Evolutionary conservation across 1,140 invertebrate genomes (phyloP).

Genomic region (Catajapyx aquilonaris): DNA sequence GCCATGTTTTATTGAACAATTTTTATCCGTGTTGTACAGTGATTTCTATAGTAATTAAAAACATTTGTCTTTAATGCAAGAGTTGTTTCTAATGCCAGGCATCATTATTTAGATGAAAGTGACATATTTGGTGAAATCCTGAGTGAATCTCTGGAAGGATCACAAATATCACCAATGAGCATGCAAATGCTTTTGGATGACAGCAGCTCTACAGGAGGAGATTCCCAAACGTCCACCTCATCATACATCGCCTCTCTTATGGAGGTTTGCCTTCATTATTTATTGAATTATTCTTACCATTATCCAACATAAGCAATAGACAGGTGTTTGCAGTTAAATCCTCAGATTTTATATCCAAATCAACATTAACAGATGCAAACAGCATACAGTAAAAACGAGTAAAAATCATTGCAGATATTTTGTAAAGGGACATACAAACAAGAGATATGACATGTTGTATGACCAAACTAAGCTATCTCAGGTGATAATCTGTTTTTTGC

Average conservation of each 20-base stretch:
- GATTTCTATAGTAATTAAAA: constrained; percentile 1
- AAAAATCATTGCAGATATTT: too few relatives aligned
- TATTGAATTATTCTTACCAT: background rate
- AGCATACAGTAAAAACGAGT: too few relatives aligned
- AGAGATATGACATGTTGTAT: background rate
- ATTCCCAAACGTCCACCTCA: constrained; percentile 54
- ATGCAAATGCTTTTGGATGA: constrained; percentile 59
- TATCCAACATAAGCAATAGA: too few relatives aligned
- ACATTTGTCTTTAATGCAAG: too few relatives aligned
- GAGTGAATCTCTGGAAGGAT: constrained; percentile 41
- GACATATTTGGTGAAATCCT: constrained; percentile 58
- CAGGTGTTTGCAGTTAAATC: too few relatives aligned
- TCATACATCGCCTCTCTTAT: constrained; percentile 28
- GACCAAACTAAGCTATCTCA: background rate
- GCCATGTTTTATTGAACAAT: too few relatives aligned
- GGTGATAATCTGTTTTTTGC: too few relatives aligned
- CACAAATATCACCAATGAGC: constrained; percentile 38
- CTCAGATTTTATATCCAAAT: too few relatives aligned
- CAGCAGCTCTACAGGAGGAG: constrained; percentile 46
- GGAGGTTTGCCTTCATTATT: constrained; percentile 21
- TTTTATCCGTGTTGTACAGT: too few relatives aligned
- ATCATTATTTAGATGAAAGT: constrained; percentile 36
- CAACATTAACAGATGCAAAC: too few relatives aligned
- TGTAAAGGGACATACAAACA: too few relatives aligned
- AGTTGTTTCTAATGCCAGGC: too few relatives aligned